Conservation (phyloP, 64 coral and sea anemone genomes). For the Orbicella faveolata region DNA sequence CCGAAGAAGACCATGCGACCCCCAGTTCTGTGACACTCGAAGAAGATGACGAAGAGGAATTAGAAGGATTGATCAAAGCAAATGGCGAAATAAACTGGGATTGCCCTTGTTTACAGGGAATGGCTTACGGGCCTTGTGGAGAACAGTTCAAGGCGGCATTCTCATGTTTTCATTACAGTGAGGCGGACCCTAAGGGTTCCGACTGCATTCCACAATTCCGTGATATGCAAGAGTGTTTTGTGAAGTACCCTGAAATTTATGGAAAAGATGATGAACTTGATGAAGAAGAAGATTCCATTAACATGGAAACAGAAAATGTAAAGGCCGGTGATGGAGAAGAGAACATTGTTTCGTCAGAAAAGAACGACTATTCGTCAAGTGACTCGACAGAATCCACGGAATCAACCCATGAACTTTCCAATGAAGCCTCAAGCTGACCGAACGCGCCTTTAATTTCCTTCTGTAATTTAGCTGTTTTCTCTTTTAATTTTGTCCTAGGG, state of each 20-base stretch:
- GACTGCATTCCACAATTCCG: conserved; percentile 96
- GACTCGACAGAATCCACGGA: not conserved
- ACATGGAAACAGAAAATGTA: conserved; percentile 44
- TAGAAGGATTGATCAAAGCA: conserved; percentile 94
- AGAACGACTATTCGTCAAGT: not conserved
- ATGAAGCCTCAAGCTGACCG: conserved; percentile 5
- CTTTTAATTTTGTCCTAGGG: not conserved
- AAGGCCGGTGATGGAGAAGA: not conserved
- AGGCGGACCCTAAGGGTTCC: conserved; percentile 84
- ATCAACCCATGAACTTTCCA: not conserved
- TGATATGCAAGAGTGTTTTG: conserved; percentile 96
- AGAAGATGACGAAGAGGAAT: conserved; percentile 83
- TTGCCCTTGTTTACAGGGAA: conserved; percentile 97
- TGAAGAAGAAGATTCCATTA: conserved; percentile 31
- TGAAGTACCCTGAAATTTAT: conserved; percentile 94
- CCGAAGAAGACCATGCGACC: conserved; percentile 75
- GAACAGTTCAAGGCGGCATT: conserved; percentile 92
- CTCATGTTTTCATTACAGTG: conserved; percentile 97
- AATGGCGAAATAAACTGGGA: conserved; percentile 99
- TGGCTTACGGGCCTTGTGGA: conserved; percentile 95
- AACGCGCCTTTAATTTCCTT: not conserved
- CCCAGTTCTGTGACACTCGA: conserved; percentile 65
- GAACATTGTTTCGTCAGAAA: not conserved
- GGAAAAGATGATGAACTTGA: conserved; percentile 87
- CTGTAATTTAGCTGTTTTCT: not conserved